Evolutionary conservation across 2,113 vertebrate species (phyloP), one percentile per base, ranked within the genome.

Genomic region (Malurus alboscapulatus): DNA sequence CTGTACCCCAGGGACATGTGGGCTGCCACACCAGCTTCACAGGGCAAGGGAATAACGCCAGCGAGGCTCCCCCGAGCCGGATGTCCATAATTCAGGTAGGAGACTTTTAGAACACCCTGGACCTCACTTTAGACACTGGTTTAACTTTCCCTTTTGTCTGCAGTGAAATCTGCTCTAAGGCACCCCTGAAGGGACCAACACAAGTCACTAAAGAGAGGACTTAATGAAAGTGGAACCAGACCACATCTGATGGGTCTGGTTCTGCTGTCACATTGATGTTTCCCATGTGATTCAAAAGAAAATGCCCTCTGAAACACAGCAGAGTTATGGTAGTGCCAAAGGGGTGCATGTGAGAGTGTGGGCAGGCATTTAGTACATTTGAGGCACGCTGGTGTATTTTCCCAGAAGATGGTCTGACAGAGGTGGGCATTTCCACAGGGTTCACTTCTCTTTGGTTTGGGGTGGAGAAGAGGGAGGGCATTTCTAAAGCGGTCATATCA

Each of bases 71-170:
- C 65, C 98, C 98, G 97, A 99, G 99, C 98, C 98, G 99, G 98
- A 99, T 99, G 99, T 99, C 99, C 97, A 99, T 99, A 98, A 99
- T 99, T 98, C 99, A 99, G 99, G 99, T 99, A 99, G 96, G 98
- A 97, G 97, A 97, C 98, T 98, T 98, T 97, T 97, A 97, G 96
- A 96, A 58, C 97, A 90, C 93, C 94, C 92, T 82, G 95, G 84
- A 93, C 84, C 94, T 96, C 96, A 40, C 93, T 90, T 93, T 94
- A 90, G 79, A 72, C 58, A 7, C 91, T 92, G 94, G n/a, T 80
- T 95, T 95, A 95, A 94, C 59, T 57, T 86, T 94, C 79, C 73
- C 21, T 95, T 96, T 94, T 92, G 73, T 88, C 94, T 92, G 87
- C 94, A 96, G 93, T 89, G 94, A 94, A 89, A 80, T 74, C 59